Percentiles rank a stretch among this genome's conserved stretches.
These are phyloP conservation scores for Etheostoma cragini DNA, from an alignment of 2,113 vertebrate species.

Conservation along the genomic window DNA sequence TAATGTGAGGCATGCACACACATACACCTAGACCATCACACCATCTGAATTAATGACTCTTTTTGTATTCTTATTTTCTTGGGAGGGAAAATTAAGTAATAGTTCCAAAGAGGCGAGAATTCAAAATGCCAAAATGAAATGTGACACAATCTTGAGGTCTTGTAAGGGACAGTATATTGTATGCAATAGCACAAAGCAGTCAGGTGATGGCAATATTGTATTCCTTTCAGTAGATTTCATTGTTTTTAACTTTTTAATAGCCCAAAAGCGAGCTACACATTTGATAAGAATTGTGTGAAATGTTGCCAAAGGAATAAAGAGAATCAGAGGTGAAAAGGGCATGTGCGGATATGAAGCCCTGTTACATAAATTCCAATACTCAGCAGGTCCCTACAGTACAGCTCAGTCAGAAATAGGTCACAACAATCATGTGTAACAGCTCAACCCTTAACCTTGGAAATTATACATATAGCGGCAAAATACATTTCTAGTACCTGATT, in stretches of 20 bases:
- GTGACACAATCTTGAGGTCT: neutral
- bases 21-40: neutral
- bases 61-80: neutral
- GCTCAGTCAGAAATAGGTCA: slow-evolving; percentile 55
- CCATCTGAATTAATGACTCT: neutral
- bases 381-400: slow-evolving; percentile 30
- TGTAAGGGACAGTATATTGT: neutral
- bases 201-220: slow-evolving; percentile 78
- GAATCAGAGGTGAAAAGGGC: slow-evolving; percentile 39
- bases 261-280: slow-evolving; percentile 26
- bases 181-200: slow-evolving; percentile 69
- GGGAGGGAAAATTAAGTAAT: neutral
- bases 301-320: slow-evolving; percentile 14
- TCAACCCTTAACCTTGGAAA: slow-evolving; percentile 42
- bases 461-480: slow-evolving; percentile 27
- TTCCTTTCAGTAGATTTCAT: slow-evolving; percentile 63
- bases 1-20: slow-evolving; percentile 6
- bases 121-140: neutral
- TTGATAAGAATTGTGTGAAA: slow-evolving; percentile 18
- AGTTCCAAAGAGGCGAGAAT: neutral
- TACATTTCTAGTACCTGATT: neutral
- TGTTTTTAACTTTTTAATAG: slow-evolving; percentile 24
- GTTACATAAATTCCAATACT: slow-evolving; percentile 21
- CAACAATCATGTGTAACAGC: slow-evolving; percentile 32
- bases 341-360: slow-evolving; percentile 20